Base-by-base conservation (phyloP, 1,140 invertebrate genomes). In the Drosophila obscura region DNA sequence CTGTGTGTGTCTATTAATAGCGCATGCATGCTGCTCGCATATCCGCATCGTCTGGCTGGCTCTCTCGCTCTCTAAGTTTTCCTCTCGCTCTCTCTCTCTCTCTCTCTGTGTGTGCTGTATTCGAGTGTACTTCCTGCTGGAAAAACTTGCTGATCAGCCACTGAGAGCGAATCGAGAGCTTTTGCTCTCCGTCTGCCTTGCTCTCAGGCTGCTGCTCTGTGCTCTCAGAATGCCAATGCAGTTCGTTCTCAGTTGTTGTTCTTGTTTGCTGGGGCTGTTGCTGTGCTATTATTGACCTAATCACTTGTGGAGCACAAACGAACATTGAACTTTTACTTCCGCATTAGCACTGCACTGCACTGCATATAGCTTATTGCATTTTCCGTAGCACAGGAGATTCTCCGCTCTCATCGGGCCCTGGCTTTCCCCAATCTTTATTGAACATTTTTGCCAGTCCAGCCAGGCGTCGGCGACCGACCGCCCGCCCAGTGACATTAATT, bases 261-360 rank as follows among this genome's bases (percentile, higher is more conserved):
- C 49, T 41, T 80, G 49, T 62, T 73, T 39, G 11, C 11, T 39
- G 35, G 4, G 72, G 45, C 31, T 61, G 72, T 67, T 79, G 66
- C 79, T 91, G 78, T 91, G 79, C 78, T 89, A 84, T 84, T 91
- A 90, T 91, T 91, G 90, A 91, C 90, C 90, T 91, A 91, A 91
- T 91, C 90, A 91, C 90, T 91, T 91, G 90, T 91, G 90, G 90
- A 91, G 90, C 90, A 91, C 72, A 90, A 90, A 91, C 85, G 90
- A 91, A 81, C 90, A 90, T 91, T 91, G 90, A 91, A 91, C 90
- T 91, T 91, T 91, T 91, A 91, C 90, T 91, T 91, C 90, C 90
- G 90, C 90, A 91, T 91, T 5, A 48, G 80, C 82, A 76, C 55
- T 72, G 67, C 51, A 31, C 8, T 9, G 26, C 6, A 28, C 2